These are phyloP conservation scores for Lagodon rhomboides DNA, from an alignment of 2,797 vertebrate species.

Conservation along the genomic window DNA sequence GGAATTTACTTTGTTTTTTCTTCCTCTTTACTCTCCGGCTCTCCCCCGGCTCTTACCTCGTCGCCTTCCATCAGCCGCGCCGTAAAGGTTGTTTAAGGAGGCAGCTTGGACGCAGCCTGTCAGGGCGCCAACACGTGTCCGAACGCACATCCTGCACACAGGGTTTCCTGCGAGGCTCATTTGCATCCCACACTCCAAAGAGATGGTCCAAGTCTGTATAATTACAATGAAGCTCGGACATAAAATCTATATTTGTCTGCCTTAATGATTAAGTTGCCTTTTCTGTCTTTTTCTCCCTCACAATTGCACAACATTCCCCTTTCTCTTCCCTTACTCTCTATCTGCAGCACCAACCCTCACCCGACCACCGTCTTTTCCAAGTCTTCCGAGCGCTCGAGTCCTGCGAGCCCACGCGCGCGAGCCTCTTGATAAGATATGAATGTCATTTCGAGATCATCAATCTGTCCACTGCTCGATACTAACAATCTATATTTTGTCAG, in stretches of 20 bases:
- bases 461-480: conserved; percentile 21
- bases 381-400: conserved; percentile 52
- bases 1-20: conserved; percentile 62
- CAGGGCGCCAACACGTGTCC: conserved; percentile 35
- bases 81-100: conserved; percentile 61
- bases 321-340: conserved; percentile 16
- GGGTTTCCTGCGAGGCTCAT: conserved; percentile 70
- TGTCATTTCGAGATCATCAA: conserved; percentile 41
- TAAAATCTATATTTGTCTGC: conserved; percentile 85
- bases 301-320: conserved; percentile 11
- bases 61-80: conserved; percentile 61
- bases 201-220: conserved; percentile 73
- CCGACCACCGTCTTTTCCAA: conserved; percentile 61
- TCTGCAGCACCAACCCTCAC: conserved; percentile 7
- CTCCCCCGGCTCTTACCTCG: conserved; percentile 38
- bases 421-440: conserved; percentile 23
- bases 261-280: conserved; percentile 80
- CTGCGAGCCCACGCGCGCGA: not conserved
- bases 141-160: conserved; percentile 55
- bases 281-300: conserved; percentile 59
- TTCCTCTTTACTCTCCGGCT: conserved; percentile 34
- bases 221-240: conserved; percentile 82
- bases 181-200: conserved; percentile 79
- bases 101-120: conserved; percentile 36
- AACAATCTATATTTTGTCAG: conserved; percentile 44